A percentile compares a stretch with the other conserved stretches of the same genome.
Evolutionary conservation across 2,797 vertebrate species (phyloP).

Genomic region (Cygnus olor): DNA sequence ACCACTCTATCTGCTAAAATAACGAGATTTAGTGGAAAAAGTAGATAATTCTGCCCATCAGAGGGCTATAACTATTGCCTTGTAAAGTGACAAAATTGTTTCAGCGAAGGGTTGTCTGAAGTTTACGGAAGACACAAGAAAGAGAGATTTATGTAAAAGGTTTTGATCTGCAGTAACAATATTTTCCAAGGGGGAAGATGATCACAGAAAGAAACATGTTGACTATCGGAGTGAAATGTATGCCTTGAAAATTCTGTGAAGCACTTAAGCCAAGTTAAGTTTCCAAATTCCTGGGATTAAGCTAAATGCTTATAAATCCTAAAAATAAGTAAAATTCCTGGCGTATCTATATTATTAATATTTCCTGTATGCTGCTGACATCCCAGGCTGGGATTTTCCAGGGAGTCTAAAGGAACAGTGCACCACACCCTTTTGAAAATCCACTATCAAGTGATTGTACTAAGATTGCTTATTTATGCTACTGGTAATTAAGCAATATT

Average conservation of each 20-base stretch:
- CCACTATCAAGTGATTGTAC: background rate
- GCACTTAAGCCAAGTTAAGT: slow-evolving; percentile 9
- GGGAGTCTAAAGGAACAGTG: background rate
- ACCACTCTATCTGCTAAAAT: slow-evolving; percentile 32
- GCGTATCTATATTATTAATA: background rate
- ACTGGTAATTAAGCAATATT: background rate
- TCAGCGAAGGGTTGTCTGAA: background rate
- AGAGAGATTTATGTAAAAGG: background rate
- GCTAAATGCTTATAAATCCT: slow-evolving; percentile 19
- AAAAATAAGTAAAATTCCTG: background rate
- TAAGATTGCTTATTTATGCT: background rate
- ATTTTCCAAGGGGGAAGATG: background rate
- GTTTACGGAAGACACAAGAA: background rate
- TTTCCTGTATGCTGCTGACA: background rate
- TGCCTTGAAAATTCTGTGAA: background rate
- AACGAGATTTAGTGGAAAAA: slow-evolving; percentile 9
- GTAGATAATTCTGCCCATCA: background rate
- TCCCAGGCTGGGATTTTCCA: background rate
- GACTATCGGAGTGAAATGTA: background rate
- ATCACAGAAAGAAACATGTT: background rate
- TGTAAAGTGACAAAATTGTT: background rate
- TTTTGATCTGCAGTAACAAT: background rate
- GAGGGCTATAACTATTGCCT: background rate
- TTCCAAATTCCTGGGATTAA: slow-evolving; percentile 25
- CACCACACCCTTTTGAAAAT: background rate